Evolutionary conservation across 2,797 vertebrate genomes (phyloP).

Genomic region (Gorsachius magnificus): DNA sequence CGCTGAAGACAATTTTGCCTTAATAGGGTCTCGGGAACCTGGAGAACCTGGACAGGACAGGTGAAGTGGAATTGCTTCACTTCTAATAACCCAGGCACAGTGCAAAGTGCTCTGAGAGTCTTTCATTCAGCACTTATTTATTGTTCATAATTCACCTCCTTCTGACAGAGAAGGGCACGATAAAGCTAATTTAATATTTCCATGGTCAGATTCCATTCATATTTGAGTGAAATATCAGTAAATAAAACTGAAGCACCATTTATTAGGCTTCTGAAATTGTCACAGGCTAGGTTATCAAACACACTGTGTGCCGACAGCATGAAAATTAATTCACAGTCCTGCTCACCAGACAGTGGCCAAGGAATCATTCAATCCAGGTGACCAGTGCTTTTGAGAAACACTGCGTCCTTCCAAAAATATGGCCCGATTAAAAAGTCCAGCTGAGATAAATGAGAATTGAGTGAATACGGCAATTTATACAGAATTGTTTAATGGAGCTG

Average conservation of each 20-base stretch:
- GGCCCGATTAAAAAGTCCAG: neutral
- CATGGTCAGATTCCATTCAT: conserved; percentile 61
- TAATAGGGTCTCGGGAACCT: conserved; percentile 17
- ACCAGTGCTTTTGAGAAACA: neutral
- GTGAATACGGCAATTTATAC: neutral
- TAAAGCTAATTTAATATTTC: conserved; percentile 66
- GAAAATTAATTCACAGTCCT: conserved; percentile 60
- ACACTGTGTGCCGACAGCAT: conserved; percentile 16
- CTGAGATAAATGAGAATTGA: neutral
- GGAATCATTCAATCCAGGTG: conserved; percentile 8
- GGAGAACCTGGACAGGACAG: conserved; percentile 36
- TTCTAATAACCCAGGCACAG: conserved; percentile 60
- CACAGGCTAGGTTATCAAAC: conserved; percentile 69
- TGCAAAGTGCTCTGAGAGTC: conserved; percentile 20
- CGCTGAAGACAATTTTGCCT: neutral
- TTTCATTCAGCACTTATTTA: conserved; percentile 57
- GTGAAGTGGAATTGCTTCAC: conserved; percentile 60
- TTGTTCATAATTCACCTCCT: conserved; percentile 60
- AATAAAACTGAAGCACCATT: conserved; percentile 70
- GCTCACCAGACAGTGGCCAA: conserved; percentile 20
- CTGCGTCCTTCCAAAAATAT: conserved; percentile 17
- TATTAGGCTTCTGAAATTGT: conserved; percentile 69
- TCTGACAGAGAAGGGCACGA: conserved; percentile 71
- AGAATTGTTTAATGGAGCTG: neutral
- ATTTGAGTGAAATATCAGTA: conserved; percentile 71